phyloP scores from a whole-genome alignment of 2,113 vertebrate species.

The Hylia prasina region DNA sequence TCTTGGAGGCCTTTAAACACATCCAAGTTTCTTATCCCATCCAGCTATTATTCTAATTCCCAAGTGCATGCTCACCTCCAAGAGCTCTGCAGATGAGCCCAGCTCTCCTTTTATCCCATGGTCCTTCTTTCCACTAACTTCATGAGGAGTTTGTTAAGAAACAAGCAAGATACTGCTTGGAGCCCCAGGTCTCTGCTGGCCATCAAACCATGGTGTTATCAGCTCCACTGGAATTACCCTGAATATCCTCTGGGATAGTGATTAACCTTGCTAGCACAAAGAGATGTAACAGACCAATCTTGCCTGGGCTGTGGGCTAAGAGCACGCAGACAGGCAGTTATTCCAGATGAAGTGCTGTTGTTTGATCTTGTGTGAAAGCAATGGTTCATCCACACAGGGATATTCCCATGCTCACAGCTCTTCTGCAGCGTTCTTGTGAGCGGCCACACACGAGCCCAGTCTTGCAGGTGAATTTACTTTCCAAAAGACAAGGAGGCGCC shows the following conservation, averaged over 20 bases:
- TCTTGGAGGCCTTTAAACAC: neutral
- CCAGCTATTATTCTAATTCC: neutral
- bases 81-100: neutral
- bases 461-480: neutral
- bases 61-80: neutral
- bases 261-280: neutral
- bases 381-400: neutral
- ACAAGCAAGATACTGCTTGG: neutral
- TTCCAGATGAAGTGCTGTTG: neutral
- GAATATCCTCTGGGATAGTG: fast-evolving
- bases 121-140: neutral
- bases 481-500: neutral
- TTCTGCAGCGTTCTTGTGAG: fast-evolving
- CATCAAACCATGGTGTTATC: neutral
- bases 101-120: neutral
- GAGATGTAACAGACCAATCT: neutral
- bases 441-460: fast-evolving
- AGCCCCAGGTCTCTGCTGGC: neutral
- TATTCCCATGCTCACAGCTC: neutral
- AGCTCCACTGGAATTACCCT: neutral
- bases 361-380: neutral
- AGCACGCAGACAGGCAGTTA: neutral
- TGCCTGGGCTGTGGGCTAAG: neutral
- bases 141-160: neutral
- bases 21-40: neutral